Conservation (phyloP, 2,797 vertebrate genomes). For the Poeciliopsis infans region DNA sequence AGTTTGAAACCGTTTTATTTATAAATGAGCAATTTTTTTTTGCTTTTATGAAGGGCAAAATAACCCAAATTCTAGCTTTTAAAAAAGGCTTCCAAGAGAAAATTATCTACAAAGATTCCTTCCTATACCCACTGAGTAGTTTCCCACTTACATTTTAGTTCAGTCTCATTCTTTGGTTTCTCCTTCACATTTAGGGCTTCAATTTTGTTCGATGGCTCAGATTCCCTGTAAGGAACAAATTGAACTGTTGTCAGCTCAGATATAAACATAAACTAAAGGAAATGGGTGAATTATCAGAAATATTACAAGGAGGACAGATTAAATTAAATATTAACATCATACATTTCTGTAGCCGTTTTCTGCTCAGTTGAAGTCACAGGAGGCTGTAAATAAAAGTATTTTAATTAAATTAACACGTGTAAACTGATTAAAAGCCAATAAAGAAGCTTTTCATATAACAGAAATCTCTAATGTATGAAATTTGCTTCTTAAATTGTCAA, state of each 20-base stretch:
- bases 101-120: background rate
- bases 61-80: too few relatives aligned
- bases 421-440: too few relatives aligned
- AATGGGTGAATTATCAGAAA: background rate
- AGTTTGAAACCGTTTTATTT: too few relatives aligned
- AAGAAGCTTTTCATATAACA: too few relatives aligned
- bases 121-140: background rate
- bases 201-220: background rate
- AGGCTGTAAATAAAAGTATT: constrained; percentile 17
- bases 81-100: background rate
- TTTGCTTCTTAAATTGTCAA: too few relatives aligned
- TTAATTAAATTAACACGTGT: too few relatives aligned
- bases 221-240: background rate
- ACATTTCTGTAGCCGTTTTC: background rate
- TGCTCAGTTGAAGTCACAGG: background rate
- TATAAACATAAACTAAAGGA: background rate
- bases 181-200: background rate
- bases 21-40: too few relatives aligned
- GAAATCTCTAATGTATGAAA: too few relatives aligned
- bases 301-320: background rate
- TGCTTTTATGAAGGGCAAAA: too few relatives aligned
- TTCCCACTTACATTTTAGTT: background rate
- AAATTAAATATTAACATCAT: background rate
- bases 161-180: background rate
- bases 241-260: background rate